These are phyloP conservation scores for Aphrophora alni DNA, from an alignment of 2,888 invertebrate species.

Conservation along the genomic window DNA sequence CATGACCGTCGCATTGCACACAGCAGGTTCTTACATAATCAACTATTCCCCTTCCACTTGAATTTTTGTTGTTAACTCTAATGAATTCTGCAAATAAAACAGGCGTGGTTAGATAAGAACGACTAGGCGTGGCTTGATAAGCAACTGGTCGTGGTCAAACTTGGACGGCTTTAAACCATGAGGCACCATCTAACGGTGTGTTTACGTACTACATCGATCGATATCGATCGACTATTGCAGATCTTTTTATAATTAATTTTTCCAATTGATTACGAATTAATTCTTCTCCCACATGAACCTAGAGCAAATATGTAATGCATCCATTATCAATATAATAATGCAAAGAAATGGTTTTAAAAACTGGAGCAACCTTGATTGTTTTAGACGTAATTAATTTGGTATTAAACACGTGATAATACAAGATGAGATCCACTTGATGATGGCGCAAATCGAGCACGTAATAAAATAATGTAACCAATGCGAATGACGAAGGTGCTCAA, in stretches of 20 bases:
- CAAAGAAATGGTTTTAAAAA: too few species aligned
- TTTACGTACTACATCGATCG: not conserved
- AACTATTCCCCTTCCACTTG: not conserved
- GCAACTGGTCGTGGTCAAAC: not conserved
- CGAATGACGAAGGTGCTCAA: too few species aligned
- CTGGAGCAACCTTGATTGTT: too few species aligned
- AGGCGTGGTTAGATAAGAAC: not conserved
- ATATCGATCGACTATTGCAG: not conserved
- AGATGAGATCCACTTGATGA: too few species aligned
- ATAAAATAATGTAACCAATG: too few species aligned
- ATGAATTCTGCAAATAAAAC: not conserved
- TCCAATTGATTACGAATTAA: too few species aligned
- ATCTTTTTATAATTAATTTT: not conserved
- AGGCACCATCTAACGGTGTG: not conserved
- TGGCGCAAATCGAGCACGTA: too few species aligned
- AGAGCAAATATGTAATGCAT: too few species aligned
- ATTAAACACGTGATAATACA: too few species aligned
- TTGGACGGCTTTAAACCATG: not conserved
- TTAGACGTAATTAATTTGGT: too few species aligned
- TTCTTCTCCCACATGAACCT: too few species aligned
- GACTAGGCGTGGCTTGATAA: not conserved
- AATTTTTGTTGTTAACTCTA: not conserved
- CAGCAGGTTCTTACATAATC: not conserved
- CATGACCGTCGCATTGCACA: not conserved
- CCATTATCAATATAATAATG: too few species aligned